phyloP scores from a whole-genome alignment of 2,797 vertebrate genomes.

The Pipistrellus pipistrellus region DNA sequence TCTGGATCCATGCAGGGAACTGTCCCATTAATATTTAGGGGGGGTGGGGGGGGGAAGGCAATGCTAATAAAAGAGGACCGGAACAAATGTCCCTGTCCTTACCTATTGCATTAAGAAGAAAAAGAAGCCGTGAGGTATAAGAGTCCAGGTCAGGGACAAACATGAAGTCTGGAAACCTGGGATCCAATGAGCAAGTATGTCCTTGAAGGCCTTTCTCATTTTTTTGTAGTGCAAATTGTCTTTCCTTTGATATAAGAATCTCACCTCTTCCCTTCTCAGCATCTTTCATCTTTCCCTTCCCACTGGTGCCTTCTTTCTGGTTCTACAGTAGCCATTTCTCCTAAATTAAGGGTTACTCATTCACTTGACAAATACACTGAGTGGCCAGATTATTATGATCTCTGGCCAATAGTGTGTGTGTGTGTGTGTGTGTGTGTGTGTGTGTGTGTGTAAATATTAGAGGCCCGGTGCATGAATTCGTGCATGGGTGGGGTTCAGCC shows the following conservation, averaged over 20 bases:
- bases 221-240: not conserved
- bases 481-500: too few relatives aligned
- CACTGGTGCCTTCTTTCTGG: not conserved
- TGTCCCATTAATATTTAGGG: not conserved
- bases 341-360: not conserved
- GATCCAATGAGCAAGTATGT: not conserved
- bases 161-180: not conserved
- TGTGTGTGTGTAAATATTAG: too few relatives aligned
- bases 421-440: too few relatives aligned
- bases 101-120: constrained; percentile 15
- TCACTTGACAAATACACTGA: constrained; percentile 12
- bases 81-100: not conserved
- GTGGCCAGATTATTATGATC: too few relatives aligned
- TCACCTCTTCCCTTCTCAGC: not conserved
- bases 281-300: constrained; percentile 27
- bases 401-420: too few relatives aligned
- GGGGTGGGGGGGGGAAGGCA: not conserved
- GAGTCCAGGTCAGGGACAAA: not conserved
- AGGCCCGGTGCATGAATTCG: too few relatives aligned
- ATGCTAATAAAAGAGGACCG: not conserved
- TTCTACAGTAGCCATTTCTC: not conserved
- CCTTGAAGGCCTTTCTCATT: constrained; percentile 4
- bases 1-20: not conserved
- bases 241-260: constrained; percentile 24
- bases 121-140: not conserved